Evolutionary conservation across 1,140 invertebrate species (phyloP), one percentile per base, ranked within the genome.

Genomic region (Plectus sambesii): DNA sequence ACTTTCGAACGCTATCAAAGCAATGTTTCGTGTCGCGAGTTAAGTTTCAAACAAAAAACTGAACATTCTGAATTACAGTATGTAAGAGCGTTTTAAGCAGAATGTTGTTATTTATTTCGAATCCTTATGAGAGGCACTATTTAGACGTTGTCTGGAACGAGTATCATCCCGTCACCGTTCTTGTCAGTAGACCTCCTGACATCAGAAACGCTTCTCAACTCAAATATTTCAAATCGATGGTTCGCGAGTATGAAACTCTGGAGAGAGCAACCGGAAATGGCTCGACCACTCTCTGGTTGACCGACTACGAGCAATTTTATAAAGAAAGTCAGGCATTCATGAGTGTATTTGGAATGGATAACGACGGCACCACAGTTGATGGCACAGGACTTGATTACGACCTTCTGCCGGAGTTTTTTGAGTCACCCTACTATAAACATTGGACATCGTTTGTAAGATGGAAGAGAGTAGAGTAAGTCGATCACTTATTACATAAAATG

Each of bases 141-240:
- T 12, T 41, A 24, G 27, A 33, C 25, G 45, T 63, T 24, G 63
- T 66, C 24, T 66, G 66, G 63, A 37, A 48, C 17, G 58, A 66
- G 30, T 66, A 66, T 38, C 62, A 63, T 22, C 55, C 63, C 17
- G 66, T 69, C 8, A 66, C 62, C 2, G 56, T 66, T 19, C 33
- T 68, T 12, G 49, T 66, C 0, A 63, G 66, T 33, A 39, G 35
- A 5, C 56, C 59, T 12, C 50, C 69, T 8, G 50, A 67, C 25
- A 54, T 66, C 20, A 15, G 47, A 5, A 53, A 52, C 22, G 20
- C 24, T 4, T 9, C 39, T 2, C 55, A 66, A 51, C 42, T 51
- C 19, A 36, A 36, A 12, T 25, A 53, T 6, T 59, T 69, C 39
- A 47, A 51, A 25, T 30, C 53, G 33, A 49, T 66, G 51, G 54